A percentile compares a stretch with the other conserved stretches of the same genome.
phyloP scores from a whole-genome alignment of 2,888 invertebrate species.

The Venusia cambrica region DNA sequence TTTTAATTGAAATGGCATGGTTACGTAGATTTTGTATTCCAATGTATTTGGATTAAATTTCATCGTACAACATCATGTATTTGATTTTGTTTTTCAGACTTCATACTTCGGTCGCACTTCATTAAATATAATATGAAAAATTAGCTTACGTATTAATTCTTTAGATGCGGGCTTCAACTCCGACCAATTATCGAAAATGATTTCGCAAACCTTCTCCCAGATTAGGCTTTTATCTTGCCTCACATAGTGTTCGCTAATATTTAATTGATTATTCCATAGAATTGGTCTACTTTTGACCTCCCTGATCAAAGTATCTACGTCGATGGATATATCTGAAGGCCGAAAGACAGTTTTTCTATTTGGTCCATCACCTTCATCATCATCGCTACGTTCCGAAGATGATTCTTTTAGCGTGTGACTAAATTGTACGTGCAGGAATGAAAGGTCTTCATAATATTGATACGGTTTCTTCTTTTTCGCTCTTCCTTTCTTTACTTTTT shows the following conservation, averaged over 20 bases:
- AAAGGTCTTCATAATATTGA: conserved; percentile 4
- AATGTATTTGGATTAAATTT: too few species aligned
- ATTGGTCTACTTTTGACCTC: conserved; percentile 13
- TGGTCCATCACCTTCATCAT: not conserved
- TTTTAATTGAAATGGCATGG: too few species aligned
- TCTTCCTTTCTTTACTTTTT: conserved; percentile 12
- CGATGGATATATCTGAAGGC: not conserved
- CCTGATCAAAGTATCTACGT: conserved; percentile 4
- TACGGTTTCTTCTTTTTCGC: conserved; percentile 14
- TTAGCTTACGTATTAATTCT: conserved; percentile 14
- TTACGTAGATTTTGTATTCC: too few species aligned
- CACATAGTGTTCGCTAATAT: conserved; percentile 5
- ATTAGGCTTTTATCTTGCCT: too few species aligned
- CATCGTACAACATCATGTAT: too few species aligned
- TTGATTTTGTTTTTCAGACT: too few species aligned
- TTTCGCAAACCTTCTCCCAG: conserved; percentile 12
- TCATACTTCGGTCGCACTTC: too few species aligned
- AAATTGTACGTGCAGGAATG: conserved; percentile 9
- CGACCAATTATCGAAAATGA: conserved; percentile 12
- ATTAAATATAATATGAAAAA: too few species aligned
- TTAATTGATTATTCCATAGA: conserved; percentile 13
- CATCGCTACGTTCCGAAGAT: conserved; percentile 1
- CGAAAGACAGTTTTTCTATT: not conserved
- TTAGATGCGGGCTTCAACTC: conserved; percentile 4
- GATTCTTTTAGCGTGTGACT: not conserved